Base-by-base conservation (phyloP, 2,888 invertebrate genomes). In the Drosophila acutilabella region DNA sequence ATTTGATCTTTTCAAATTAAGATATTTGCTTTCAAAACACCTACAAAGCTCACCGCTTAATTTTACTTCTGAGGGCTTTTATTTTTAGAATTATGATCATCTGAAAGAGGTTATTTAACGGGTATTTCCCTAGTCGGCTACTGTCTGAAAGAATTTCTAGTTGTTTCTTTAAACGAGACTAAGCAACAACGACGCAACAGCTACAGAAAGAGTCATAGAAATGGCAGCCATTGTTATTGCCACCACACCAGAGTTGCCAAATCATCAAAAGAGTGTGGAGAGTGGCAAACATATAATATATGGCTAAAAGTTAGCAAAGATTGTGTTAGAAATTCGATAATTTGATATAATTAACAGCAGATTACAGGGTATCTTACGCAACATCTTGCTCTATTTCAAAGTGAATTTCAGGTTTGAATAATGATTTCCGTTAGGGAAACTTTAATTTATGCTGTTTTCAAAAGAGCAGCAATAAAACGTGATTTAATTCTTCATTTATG, bases 191-290 rank as follows among this genome's bases (percentile, higher is more conserved):
- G 47, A 61, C 52, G 52, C 64, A 69, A 73, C 67, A 64, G 58
- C 64, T 20, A 52, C 30, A 66, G 54, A 52, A 48, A 56, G 26
- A 76, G 61, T 47, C 68, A 60, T 66, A 69, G 65, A 73, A 71
- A 78, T 75, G 66, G 65, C 65, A 58, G 64, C 53, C 50, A 69
- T 67, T 65, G 65, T 59, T 50, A 74, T 33, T 68, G 65, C 44
- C 36, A 59, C 42, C 13, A 20, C 47, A 14, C 48, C 30, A 44
- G 20, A 52, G 23, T 48, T 58, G 48, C 41, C 53, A 36, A 56
- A 50, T 52, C n/a, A 48, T 58, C 5, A 10, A 1, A 13, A 20
- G 40, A 52, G 51, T 16, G 36, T 38, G 18, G 18, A 36, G 13
- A 10, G 2, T 23, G 11, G 41, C 45, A 1, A 10, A 48, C 16